Evolutionary conservation across 1,140 invertebrate genomes (phyloP).

Genomic region (Copidosoma floridanum): DNA sequence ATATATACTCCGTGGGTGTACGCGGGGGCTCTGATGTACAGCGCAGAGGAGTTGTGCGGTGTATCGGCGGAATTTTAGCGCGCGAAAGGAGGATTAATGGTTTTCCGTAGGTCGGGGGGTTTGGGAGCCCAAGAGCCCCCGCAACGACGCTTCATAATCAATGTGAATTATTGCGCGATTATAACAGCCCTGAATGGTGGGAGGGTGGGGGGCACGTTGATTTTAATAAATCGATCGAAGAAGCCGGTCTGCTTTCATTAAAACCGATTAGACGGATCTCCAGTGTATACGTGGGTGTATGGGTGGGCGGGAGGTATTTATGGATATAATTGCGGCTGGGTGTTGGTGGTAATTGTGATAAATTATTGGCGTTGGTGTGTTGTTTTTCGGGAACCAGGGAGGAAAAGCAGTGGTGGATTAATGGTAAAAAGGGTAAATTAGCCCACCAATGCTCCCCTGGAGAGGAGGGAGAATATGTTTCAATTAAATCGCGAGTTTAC

Average conservation of each 20-base stretch:
- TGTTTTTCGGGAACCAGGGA: neutral
- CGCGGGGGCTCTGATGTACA: too few relatives aligned
- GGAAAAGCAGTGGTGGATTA: neutral
- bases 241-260: neutral
- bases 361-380: constrained; percentile 3
- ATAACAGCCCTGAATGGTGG: too few relatives aligned
- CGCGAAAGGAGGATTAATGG: constrained; percentile 14
- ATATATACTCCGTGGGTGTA: too few relatives aligned
- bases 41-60: too few relatives aligned
- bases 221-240: constrained; percentile 23
- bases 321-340: neutral
- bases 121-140: neutral
- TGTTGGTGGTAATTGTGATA: constrained; percentile 19
- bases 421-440: constrained; percentile 7
- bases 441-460: too few relatives aligned
- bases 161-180: constrained; percentile 20
- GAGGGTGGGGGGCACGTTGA: too few relatives aligned
- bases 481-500: too few relatives aligned
- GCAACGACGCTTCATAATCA: too few relatives aligned
- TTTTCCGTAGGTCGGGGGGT: constrained; percentile 2
- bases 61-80: neutral
- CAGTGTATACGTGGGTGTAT: too few relatives aligned
- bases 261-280: constrained; percentile 18
- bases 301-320: neutral
- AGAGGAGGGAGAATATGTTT: too few relatives aligned